phyloP scores from a whole-genome alignment of 2,797 vertebrate genomes.

The Leuciscus waleckii region DNA sequence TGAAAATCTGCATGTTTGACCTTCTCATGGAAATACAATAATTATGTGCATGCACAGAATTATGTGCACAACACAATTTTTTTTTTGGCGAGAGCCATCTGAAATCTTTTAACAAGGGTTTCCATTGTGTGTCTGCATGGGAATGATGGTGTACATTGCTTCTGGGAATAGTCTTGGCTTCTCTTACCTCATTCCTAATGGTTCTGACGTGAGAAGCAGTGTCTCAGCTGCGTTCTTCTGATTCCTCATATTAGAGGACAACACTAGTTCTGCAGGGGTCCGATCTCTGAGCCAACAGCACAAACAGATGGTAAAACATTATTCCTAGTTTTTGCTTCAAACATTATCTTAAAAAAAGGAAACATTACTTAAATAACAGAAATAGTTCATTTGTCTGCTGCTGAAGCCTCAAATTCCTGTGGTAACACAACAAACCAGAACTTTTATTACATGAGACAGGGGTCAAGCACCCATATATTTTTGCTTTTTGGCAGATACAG shows the following conservation, averaged over 20 bases:
- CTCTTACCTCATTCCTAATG: not conserved
- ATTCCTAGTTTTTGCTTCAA: not conserved
- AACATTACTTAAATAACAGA: not conserved
- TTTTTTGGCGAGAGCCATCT: not conserved
- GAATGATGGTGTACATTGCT: constrained; percentile 20
- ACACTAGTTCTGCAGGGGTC: constrained; percentile 3
- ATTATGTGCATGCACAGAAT: not conserved
- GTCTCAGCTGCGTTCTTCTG: not conserved
- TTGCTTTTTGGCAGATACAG: not conserved
- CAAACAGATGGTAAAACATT: constrained; percentile 18
- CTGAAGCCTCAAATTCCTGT: not conserved
- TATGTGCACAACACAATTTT: not conserved
- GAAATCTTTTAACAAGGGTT: constrained; percentile 4
- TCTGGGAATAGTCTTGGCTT: constrained; percentile 26
- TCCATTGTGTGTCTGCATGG: constrained; percentile 3
- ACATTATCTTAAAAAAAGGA: not conserved
- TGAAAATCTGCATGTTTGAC: not conserved
- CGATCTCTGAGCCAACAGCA: not conserved
- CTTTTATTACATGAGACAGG: not conserved
- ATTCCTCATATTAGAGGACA: constrained; percentile 28
- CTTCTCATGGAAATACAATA: not conserved
- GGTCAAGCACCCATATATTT: not conserved
- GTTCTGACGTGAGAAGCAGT: constrained; percentile 14
- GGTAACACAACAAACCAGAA: not conserved
- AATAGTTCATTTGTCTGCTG: not conserved